Conservation (phyloP, 2,888 invertebrate species). For the Tillus elongatus region DNA sequence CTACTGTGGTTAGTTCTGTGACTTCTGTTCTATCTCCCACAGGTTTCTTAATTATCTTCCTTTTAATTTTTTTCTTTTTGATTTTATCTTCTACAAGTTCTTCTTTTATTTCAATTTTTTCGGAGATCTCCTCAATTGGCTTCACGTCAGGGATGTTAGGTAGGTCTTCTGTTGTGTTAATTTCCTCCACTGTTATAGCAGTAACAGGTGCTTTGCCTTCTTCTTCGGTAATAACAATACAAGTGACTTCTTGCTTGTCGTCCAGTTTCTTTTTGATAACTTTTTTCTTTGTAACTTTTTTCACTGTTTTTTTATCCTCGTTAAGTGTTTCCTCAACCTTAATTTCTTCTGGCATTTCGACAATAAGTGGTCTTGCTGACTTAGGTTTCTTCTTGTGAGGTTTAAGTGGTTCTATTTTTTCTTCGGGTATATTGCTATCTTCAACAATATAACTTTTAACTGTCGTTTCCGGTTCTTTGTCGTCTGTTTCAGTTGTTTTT, state of each 20-base stretch:
- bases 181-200: slow-evolving; percentile 26
- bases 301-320: slow-evolving; percentile 21
- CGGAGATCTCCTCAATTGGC: slow-evolving; percentile 8
- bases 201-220: slow-evolving; percentile 20
- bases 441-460: slow-evolving; percentile 21
- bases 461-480: slow-evolving; percentile 35
- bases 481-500: slow-evolving; percentile 40
- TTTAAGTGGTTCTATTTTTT: slow-evolving; percentile 24
- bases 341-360: slow-evolving; percentile 21
- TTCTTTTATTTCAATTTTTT: slow-evolving; percentile 36
- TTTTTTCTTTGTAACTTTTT: slow-evolving; percentile 25
- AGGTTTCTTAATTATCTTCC: slow-evolving; percentile 23
- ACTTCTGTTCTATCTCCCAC: slow-evolving; percentile 11
- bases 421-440: slow-evolving; percentile 13
- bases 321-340: slow-evolving; percentile 26
- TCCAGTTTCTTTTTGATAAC: slow-evolving; percentile 31
- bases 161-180: slow-evolving; percentile 12
- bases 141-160: slow-evolving; percentile 25
- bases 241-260: slow-evolving; percentile 21
- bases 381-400: slow-evolving; percentile 19
- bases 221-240: slow-evolving; percentile 22
- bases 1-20: neutral
- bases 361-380: slow-evolving; percentile 23
- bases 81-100: slow-evolving; percentile 38
- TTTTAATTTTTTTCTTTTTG: slow-evolving; percentile 36